A percentile compares a stretch with the other conserved stretches of the same genome.
These are phyloP conservation scores for Mnemiopsis leidyi DNA, from an alignment of 37 sponge, comb jelly and placozoan species.

Conservation along the genomic window DNA sequence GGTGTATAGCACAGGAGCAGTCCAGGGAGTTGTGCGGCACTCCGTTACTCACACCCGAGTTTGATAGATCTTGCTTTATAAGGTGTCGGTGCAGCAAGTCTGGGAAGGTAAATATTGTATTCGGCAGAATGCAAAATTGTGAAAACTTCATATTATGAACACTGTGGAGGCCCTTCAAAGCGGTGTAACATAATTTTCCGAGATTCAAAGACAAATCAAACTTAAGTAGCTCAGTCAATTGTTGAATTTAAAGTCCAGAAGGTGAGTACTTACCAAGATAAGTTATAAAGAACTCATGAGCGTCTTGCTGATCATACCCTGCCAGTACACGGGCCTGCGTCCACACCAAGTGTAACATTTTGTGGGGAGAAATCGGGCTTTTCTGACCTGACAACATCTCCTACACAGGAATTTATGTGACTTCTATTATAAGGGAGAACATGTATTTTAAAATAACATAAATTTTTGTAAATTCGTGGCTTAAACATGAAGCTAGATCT, in stretches of 20 bases:
- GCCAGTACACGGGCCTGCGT: conserved; percentile 92
- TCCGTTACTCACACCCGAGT: conserved; percentile 71
- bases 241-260: no score
- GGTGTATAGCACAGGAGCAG: conserved; percentile 81
- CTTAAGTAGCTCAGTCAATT: no score
- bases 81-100: conserved; percentile 92
- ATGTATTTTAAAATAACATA: no score
- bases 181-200: no score
- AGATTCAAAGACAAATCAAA: no score
- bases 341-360: conserved; percentile 91
- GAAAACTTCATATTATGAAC: no score
- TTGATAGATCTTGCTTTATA: conserved; percentile 75
- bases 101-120: conserved; percentile 73
- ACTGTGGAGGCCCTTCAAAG: no score
- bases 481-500: no score
- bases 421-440: no score
- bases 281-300: conserved; percentile 96
- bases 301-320: conserved; percentile 98
- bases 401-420: no score
- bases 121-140: no score
- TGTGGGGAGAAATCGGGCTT: conserved; percentile 84
- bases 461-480: no score
- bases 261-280: conserved; percentile 62
- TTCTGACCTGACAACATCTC: conserved; percentile 85
- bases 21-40: not conserved